phyloP scores from a whole-genome alignment of 2,113 vertebrate species.

The Anguilla rostrata region DNA sequence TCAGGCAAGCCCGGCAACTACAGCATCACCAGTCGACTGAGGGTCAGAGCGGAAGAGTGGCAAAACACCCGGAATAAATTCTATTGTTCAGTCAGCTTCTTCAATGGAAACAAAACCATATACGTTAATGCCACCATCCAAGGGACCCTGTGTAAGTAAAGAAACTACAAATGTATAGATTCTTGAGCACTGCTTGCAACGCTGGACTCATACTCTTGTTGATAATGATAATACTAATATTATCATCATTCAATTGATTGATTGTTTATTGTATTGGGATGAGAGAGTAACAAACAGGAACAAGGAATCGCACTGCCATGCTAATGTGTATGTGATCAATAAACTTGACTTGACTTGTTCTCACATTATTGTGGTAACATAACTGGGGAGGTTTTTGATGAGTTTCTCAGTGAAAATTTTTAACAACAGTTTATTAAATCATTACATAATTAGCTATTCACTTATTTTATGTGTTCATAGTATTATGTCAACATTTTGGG shows the following conservation, averaged over 20 bases:
- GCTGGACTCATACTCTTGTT: not conserved
- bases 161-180: not conserved
- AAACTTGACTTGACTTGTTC: too few species aligned
- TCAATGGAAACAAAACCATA: not conserved
- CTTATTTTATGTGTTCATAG: not conserved
- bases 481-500: not conserved
- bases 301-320: too few species aligned
- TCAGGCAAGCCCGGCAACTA: constrained; percentile 26
- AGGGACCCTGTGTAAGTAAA: constrained; percentile 19
- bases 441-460: not conserved
- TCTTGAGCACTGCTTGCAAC: not conserved
- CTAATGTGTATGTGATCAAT: too few species aligned
- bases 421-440: not conserved
- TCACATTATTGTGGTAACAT: not conserved
- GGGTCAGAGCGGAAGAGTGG: constrained; percentile 62
- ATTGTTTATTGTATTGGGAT: too few species aligned
- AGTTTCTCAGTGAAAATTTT: too few species aligned
- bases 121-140: constrained; percentile 36
- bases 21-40: constrained; percentile 68
- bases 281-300: too few species aligned
- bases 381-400: too few species aligned
- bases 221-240: too few species aligned
- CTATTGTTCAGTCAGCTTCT: constrained; percentile 57
- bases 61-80: constrained; percentile 58
- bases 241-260: too few species aligned